Percentiles rank a stretch among this genome's conserved stretches.
Conservation (phyloP, 2,113 vertebrate genomes). For the Emydura subglobosa region DNA sequence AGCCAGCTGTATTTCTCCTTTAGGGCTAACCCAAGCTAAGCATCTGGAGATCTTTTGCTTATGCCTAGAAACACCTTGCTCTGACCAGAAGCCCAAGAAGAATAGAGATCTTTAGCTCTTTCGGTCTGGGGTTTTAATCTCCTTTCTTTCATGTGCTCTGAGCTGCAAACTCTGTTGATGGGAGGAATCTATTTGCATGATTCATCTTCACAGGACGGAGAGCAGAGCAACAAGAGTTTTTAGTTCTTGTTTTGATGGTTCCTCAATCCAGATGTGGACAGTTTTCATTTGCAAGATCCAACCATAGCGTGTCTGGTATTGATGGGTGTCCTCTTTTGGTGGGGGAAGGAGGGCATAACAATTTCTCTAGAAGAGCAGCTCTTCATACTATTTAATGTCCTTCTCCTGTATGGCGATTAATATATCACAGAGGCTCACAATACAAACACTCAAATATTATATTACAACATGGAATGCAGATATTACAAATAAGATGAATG, state of each 20-base stretch:
- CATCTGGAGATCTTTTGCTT: neutral
- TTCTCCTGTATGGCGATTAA: neutral
- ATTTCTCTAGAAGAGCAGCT: neutral
- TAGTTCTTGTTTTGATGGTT: neutral
- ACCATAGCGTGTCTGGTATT: neutral
- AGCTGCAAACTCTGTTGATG: neutral
- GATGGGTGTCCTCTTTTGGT: neutral
- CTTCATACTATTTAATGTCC: neutral
- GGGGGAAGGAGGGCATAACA: neutral
- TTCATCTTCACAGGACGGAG: neutral
- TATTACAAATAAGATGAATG: neutral
- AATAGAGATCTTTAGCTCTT: neutral
- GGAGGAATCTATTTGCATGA: neutral
- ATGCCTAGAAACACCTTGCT: neutral
- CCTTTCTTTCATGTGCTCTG: neutral
- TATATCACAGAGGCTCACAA: neutral
- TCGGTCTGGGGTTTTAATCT: neutral
- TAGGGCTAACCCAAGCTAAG: neutral
- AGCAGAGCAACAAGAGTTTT: neutral
- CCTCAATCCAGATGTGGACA: neutral
- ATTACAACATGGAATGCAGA: neutral
- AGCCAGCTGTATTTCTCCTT: neutral
- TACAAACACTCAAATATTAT: neutral
- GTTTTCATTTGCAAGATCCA: neutral
- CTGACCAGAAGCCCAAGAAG: neutral